Evolutionary conservation across 2,888 invertebrate species (phyloP).

Genomic region (Synergus gifuensis): DNA sequence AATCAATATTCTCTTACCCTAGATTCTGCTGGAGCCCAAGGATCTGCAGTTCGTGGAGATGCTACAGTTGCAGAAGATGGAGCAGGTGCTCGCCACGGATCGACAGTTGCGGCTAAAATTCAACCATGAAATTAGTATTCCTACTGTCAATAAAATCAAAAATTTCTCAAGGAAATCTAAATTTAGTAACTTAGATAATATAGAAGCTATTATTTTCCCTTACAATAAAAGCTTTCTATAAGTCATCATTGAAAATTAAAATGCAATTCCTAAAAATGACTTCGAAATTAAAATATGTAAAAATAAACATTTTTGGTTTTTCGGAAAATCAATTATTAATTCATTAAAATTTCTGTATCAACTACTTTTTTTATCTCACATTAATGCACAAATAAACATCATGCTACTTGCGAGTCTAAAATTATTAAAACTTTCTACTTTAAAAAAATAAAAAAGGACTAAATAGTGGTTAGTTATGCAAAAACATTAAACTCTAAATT

Average conservation of each 20-base stretch:
- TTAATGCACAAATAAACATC: not conserved
- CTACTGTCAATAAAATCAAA: constrained; percentile 1
- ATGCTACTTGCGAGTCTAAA: not conserved
- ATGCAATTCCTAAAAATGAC: not conserved
- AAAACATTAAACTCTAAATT: not conserved
- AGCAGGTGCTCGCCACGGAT: constrained; percentile 72
- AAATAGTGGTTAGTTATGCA: not conserved
- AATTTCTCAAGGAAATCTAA: not conserved
- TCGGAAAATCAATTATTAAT: too few species aligned
- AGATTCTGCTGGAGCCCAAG: constrained; percentile 79
- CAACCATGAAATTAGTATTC: not conserved
- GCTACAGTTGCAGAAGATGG: constrained; percentile 64
- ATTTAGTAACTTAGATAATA: not conserved
- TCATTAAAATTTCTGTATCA: too few species aligned
- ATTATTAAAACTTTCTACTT: not conserved
- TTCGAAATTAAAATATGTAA: too few species aligned
- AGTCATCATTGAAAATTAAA: not conserved
- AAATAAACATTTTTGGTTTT: too few species aligned
- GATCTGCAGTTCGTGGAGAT: constrained; percentile 76
- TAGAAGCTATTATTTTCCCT: not conserved
- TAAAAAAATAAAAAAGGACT: not conserved
- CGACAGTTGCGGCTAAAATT: constrained; percentile 70
- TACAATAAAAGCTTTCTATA: not conserved
- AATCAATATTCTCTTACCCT: constrained; percentile 49
- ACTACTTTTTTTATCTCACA: not conserved